Conservation (phyloP, 2,888 invertebrate genomes). For the Tanytarsus gracilentus region DNA sequence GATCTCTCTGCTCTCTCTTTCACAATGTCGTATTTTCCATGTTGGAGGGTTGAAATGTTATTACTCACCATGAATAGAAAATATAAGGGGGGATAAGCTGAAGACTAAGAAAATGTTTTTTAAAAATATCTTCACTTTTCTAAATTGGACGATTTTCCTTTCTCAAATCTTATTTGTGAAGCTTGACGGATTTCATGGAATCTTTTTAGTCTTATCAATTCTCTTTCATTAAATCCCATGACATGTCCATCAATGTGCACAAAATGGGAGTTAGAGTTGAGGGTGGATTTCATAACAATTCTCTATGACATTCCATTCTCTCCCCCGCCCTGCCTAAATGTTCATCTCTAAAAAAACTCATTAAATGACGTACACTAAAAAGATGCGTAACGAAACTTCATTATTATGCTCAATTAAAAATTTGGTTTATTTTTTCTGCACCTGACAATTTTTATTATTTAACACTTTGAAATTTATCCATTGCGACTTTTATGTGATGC, state of each 20-base stretch:
- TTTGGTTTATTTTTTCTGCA: neutral
- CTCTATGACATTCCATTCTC: neutral
- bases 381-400: conserved; percentile 5
- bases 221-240: conserved; percentile 5
- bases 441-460: neutral
- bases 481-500: neutral
- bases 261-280: neutral
- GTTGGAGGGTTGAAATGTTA: neutral
- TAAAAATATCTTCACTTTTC: no score
- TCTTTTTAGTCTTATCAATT: conserved; percentile 2
- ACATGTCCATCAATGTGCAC: conserved; percentile 3
- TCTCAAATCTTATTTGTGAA: conserved; percentile 8
- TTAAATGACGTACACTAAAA: neutral
- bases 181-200: conserved; percentile 5
- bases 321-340: neutral
- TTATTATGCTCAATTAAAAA: conserved; percentile 10
- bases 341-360: neutral
- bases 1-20: neutral
- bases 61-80: conserved; percentile 7
- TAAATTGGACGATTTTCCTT: neutral
- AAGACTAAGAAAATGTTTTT: neutral
- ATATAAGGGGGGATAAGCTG: neutral
- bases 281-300: conserved; percentile 1
- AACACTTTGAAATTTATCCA: neutral
- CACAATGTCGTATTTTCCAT: neutral